These are phyloP conservation scores for Beroe forskalii DNA, from an alignment of 37 sponge, comb jelly and placozoan genomes.

Conservation along the genomic window DNA sequence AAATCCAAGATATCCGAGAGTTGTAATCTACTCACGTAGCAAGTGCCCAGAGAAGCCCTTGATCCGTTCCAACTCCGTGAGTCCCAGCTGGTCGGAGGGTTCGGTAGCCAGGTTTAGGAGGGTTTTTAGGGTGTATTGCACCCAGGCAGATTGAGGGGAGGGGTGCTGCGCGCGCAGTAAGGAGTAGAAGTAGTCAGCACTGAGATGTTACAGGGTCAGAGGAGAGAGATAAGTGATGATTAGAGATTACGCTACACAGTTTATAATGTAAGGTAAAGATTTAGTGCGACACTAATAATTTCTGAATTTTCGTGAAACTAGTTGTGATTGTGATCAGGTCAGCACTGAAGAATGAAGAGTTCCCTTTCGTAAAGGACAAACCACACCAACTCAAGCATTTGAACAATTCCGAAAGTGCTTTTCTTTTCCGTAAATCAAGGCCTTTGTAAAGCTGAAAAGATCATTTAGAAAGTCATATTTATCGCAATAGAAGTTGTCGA, in stretches of 20 bases:
- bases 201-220: background rate
- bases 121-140: background rate
- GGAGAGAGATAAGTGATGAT: no score
- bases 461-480: no score
- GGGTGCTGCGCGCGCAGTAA: background rate
- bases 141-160: background rate
- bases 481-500: no score
- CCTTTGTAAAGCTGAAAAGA: background rate
- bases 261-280: no score
- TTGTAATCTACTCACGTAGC: background rate
- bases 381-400: constrained; percentile 19
- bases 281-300: no score
- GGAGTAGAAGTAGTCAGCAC: background rate
- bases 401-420: constrained; percentile 14
- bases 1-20: no score
- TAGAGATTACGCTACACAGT: no score
- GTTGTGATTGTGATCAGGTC: no score
- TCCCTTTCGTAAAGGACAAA: background rate
- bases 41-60: constrained; percentile 26
- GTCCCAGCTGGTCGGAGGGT: constrained; percentile 31
- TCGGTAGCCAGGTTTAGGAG: background rate
- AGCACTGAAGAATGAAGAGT: background rate
- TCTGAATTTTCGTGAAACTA: no score
- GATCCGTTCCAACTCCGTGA: background rate
- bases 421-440: background rate